Evolutionary conservation across 2,797 vertebrate species (phyloP).

Genomic region (Sandelia bainsii): DNA sequence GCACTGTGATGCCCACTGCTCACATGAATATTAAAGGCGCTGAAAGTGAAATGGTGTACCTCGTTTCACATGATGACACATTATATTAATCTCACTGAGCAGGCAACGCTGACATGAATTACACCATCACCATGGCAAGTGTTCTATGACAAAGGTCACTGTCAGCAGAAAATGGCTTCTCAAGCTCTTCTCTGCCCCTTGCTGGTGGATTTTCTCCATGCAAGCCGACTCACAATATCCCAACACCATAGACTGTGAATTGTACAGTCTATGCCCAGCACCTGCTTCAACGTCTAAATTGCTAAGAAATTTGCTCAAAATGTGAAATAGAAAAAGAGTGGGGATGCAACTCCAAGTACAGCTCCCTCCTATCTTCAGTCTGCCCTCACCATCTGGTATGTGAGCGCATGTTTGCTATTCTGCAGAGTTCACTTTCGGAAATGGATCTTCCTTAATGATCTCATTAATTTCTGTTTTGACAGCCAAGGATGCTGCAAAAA

Average conservation of each 20-base stretch:
- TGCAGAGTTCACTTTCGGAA: background rate
- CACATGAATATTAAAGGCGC: slow-evolving; percentile 5
- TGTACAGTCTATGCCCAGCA: background rate
- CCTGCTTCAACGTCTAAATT: background rate
- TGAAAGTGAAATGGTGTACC: background rate
- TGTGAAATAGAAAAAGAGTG: background rate
- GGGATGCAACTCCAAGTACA: no score
- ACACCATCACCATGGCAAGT: slow-evolving; percentile 2
- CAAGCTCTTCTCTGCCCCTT: slow-evolving; percentile 63
- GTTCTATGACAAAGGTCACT: slow-evolving; percentile 43
- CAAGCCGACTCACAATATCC: background rate
- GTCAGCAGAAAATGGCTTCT: slow-evolving; percentile 16
- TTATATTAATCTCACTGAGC: slow-evolving; percentile 24
- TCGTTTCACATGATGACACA: slow-evolving; percentile 11
- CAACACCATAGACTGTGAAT: no score
- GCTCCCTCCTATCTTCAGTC: background rate
- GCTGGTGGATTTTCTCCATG: slow-evolving; percentile 31
- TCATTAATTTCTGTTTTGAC: slow-evolving; percentile 5
- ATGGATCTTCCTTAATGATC: slow-evolving; percentile 10
- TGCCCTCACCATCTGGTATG: background rate
- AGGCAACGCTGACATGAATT: slow-evolving; percentile 7
- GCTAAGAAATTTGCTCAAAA: background rate
- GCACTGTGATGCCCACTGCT: background rate
- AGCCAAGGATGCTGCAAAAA: background rate
- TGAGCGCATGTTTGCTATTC: background rate